Conservation (phyloP, 1,140 invertebrate genomes). For the Microvelia longipes region DNA sequence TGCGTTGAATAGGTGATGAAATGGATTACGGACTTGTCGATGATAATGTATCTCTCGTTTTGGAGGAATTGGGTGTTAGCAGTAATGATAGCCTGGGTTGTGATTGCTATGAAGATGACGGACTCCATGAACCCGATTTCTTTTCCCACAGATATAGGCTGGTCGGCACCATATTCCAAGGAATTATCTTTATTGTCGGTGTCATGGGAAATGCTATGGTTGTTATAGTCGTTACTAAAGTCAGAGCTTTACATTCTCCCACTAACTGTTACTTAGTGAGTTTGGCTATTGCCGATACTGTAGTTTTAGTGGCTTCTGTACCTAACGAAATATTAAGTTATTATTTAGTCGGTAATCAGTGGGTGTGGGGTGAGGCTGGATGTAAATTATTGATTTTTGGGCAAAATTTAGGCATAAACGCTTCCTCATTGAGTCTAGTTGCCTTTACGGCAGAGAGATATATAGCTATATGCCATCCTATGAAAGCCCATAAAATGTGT, state of each 20-base stretch:
- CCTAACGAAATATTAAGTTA: constrained; percentile 43
- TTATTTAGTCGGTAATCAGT: constrained; percentile 32
- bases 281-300: constrained; percentile 41
- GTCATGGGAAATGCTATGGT: constrained; percentile 40
- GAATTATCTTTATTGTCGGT: constrained; percentile 38
- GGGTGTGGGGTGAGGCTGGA: constrained; percentile 39
- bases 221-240: constrained; percentile 34
- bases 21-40: neutral
- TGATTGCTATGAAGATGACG: constrained; percentile 5
- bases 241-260: constrained; percentile 38
- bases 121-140: constrained; percentile 26
- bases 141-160: constrained; percentile 35
- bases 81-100: neutral
- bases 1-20: neutral
- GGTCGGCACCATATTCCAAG: constrained; percentile 40
- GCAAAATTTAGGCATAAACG: constrained; percentile 52
- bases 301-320: constrained; percentile 39
- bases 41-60: neutral
- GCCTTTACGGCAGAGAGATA: constrained; percentile 63
- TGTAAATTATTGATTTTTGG: constrained; percentile 46
- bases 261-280: constrained; percentile 47
- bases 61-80: neutral
- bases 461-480: constrained; percentile 52
- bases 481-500: constrained; percentile 30
- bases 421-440: constrained; percentile 44